Evolutionary conservation across 2,113 vertebrate species (phyloP).

Genomic region (Phylloscopus whistleri): DNA sequence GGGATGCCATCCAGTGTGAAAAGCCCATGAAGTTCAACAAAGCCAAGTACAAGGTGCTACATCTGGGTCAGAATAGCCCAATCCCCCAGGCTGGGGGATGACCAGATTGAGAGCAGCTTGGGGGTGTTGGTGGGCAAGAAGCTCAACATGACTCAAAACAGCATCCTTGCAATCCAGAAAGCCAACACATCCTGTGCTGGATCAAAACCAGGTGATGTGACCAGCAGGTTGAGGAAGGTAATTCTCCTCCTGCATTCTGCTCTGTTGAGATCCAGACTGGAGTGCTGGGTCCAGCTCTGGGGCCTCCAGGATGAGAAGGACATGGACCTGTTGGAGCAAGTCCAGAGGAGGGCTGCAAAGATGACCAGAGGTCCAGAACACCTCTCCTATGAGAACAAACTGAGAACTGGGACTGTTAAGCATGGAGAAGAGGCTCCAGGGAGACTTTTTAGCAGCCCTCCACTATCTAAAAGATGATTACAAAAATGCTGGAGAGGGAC

Average conservation of each 20-base stretch:
- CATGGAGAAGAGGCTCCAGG: neutral
- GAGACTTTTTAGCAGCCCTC: neutral
- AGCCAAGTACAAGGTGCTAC: neutral
- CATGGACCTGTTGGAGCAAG: neutral
- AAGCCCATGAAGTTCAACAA: neutral
- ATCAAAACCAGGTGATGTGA: neutral
- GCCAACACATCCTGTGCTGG: neutral
- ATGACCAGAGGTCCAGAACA: neutral
- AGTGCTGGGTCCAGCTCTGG: neutral
- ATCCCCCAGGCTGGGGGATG: neutral
- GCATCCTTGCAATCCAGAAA: neutral
- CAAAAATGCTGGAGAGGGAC: neutral
- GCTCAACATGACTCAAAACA: neutral
- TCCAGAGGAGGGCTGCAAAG: neutral
- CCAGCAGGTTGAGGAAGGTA: neutral
- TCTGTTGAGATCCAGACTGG: neutral
- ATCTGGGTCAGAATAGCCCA: neutral
- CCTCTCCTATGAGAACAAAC: neutral
- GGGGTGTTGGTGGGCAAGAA: neutral
- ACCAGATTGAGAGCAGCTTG: neutral
- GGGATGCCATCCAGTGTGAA: neutral
- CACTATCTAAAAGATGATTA: neutral
- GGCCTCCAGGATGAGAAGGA: neutral
- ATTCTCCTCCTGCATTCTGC: accelerated
- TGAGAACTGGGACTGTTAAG: neutral